Conservation (phyloP, 2,113 vertebrate genomes). For the Phyllostomus hastatus region DNA sequence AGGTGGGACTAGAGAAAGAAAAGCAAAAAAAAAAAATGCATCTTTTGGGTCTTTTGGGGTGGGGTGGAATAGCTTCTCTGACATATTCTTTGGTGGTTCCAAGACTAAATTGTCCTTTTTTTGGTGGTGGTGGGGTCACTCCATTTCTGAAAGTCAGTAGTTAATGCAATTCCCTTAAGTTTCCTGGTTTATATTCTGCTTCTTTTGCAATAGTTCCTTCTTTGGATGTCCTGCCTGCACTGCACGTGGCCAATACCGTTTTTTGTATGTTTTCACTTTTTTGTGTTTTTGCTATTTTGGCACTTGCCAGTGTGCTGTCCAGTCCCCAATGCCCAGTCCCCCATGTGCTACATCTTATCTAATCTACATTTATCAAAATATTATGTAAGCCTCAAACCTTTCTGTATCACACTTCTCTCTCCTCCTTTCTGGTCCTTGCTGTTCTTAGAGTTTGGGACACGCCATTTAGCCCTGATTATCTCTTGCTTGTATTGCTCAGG, state of each 20-base stretch:
- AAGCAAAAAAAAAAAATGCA: background rate
- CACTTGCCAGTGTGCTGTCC: background rate
- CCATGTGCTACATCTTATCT: background rate
- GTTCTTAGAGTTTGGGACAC: background rate
- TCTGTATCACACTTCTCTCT: background rate
- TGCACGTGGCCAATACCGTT: background rate
- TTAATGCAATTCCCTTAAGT: background rate
- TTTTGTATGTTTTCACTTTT: background rate
- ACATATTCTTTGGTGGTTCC: background rate
- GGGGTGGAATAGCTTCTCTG: background rate
- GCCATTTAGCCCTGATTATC: background rate
- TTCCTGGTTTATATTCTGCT: background rate
- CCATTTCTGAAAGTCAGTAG: background rate
- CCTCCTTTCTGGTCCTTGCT: background rate
- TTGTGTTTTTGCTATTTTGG: background rate
- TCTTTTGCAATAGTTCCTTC: background rate
- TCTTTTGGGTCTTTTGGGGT: background rate
- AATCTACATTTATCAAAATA: background rate
- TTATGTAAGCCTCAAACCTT: background rate
- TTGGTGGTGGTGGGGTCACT: background rate
- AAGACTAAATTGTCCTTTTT: background rate
- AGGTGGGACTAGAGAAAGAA: background rate
- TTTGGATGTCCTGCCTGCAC: background rate
- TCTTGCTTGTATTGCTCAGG: background rate
- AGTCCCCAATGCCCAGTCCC: background rate